Evolutionary conservation across 2,113 vertebrate genomes (phyloP).

Genomic region (Psammodynastes pulverulentus): DNA sequence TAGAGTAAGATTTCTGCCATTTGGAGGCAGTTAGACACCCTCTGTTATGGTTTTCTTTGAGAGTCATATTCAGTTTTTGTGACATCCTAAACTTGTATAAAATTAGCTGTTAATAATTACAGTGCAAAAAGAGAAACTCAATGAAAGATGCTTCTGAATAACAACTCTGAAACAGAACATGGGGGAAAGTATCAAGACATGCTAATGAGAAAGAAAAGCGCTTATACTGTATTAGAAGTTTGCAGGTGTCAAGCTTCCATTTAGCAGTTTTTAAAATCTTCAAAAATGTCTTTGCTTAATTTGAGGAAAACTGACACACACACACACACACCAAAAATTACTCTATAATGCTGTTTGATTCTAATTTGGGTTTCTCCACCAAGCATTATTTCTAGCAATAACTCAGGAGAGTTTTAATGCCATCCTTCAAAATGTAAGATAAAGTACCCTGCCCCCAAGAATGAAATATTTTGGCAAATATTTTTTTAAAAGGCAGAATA

Average conservation of each 20-base stretch:
- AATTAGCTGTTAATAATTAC: neutral
- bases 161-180: slow-evolving; percentile 12
- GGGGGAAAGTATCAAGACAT: neutral
- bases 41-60: neutral
- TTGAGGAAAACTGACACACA: neutral
- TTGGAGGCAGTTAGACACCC: slow-evolving; percentile 7
- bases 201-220: neutral
- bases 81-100: neutral
- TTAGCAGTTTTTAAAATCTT: neutral
- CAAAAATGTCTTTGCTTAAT: neutral
- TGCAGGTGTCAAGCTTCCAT: neutral
- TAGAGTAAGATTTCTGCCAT: neutral
- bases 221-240: neutral
- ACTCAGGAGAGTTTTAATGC: neutral
- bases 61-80: neutral
- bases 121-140: neutral
- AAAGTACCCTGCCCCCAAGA: no score
- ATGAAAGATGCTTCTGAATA: slow-evolving; percentile 18
- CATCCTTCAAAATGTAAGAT: neutral
- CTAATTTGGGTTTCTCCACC: neutral
- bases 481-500: no score
- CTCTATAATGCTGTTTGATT: neutral
- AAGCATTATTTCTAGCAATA: neutral
- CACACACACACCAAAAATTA: no score
- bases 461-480: no score